Conservation (phyloP, 2,888 invertebrate genomes). For the Dexiosoma caninum region DNA sequence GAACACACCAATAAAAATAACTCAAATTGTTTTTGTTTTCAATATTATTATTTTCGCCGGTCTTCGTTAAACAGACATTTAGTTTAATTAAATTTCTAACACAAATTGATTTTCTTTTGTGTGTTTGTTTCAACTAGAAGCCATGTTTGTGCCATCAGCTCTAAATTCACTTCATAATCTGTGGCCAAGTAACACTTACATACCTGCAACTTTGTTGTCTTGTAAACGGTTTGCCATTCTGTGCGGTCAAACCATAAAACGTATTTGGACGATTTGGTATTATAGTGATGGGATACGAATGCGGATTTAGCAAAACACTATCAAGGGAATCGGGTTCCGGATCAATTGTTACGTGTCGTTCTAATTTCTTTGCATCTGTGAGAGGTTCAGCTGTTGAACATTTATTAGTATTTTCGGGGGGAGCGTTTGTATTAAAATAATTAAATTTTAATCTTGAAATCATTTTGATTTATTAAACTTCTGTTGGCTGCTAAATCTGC, state of each 20-base stretch:
- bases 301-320: constrained; percentile 77
- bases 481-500: neutral
- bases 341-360: constrained; percentile 73
- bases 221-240: constrained; percentile 73
- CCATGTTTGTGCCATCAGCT: too few species aligned
- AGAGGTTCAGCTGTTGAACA: constrained; percentile 1
- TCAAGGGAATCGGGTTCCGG: constrained; percentile 77
- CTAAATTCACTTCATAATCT: neutral
- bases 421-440: constrained; percentile 48
- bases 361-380: constrained; percentile 48
- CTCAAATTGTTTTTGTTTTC: too few species aligned
- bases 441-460: constrained; percentile 62
- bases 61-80: too few species aligned
- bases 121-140: neutral
- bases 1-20: too few species aligned
- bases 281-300: constrained; percentile 77
- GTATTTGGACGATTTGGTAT: constrained; percentile 76
- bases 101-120: too few species aligned
- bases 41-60: too few species aligned
- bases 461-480: constrained; percentile 34
- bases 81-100: too few species aligned
- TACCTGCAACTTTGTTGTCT: constrained; percentile 76
- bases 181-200: constrained; percentile 56
- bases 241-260: constrained; percentile 72
- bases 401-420: constrained; percentile 13